Percentiles rank a stretch among this genome's conserved stretches.
Evolutionary conservation across 2,888 invertebrate genomes (phyloP).

Genomic region (Athalia circularis): DNA sequence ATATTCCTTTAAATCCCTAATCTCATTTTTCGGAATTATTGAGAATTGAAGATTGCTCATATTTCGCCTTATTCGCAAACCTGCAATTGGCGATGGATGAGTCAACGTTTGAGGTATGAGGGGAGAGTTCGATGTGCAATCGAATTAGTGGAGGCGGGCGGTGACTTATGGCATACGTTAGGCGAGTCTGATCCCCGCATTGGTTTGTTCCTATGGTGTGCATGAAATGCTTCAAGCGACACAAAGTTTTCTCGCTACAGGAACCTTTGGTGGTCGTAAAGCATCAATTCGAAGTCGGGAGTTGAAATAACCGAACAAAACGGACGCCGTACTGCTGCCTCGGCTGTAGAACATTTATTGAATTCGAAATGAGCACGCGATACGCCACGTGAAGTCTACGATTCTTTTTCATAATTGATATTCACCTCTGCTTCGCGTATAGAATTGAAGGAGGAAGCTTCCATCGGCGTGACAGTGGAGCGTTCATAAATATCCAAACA

Average conservation of each 20-base stretch:
- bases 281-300: conserved; percentile 10
- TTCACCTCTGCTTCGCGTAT: conserved; percentile 21
- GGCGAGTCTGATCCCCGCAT: background rate
- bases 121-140: conserved; percentile 29
- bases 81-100: conserved; percentile 1
- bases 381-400: conserved; percentile 38
- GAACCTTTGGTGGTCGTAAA: conserved; percentile 28
- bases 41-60: background rate
- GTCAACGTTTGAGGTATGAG: conserved; percentile 25
- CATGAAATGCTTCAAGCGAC: conserved; percentile 1
- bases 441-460: conserved; percentile 21
- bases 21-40: background rate
- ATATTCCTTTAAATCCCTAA: too few species aligned
- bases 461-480: conserved; percentile 21
- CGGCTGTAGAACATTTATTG: conserved; percentile 39
- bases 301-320: conserved; percentile 6
- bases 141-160: conserved; percentile 33
- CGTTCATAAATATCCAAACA: conserved; percentile 34
- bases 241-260: background rate
- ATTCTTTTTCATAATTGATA: conserved; percentile 40
- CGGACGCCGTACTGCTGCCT: conserved; percentile 18
- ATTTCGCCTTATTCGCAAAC: conserved; percentile 1
- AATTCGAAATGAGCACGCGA: conserved; percentile 44
- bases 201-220: conserved; percentile 10
- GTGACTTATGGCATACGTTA: conserved; percentile 24